Evolutionary conservation across 2,113 vertebrate genomes (phyloP).

Genomic region (Carollia perspicillata): DNA sequence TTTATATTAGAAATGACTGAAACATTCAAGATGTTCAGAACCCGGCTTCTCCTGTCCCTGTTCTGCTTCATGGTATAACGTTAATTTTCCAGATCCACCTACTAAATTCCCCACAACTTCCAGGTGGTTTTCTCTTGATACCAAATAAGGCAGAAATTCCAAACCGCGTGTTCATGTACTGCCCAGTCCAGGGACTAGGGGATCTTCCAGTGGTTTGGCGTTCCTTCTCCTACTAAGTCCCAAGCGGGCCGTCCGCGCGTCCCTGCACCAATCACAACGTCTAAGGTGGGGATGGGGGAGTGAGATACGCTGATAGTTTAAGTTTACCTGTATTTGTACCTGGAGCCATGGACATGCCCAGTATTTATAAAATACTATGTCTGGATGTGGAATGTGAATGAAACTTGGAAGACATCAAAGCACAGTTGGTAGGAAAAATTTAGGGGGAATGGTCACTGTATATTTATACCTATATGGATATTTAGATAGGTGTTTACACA

Average conservation of each 20-base stretch:
- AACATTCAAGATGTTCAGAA: neutral
- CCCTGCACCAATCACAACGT: neutral
- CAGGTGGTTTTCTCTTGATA: neutral
- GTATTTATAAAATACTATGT: neutral
- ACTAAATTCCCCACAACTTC: neutral
- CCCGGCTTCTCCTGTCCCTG: neutral
- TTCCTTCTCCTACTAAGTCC: neutral
- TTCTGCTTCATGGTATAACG: neutral
- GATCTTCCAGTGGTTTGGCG: neutral
- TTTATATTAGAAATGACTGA: neutral
- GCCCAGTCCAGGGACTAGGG: neutral
- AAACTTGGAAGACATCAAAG: neutral
- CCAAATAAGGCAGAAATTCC: neutral
- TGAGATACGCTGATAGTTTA: neutral
- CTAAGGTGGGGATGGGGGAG: too few relatives aligned
- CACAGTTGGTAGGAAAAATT: neutral
- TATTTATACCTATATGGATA: neutral
- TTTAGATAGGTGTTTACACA: neutral
- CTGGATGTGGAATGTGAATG: neutral
- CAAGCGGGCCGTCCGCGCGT: accelerated
- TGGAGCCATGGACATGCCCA: neutral
- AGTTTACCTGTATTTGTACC: neutral
- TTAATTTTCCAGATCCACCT: neutral
- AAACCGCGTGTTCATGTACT: neutral
- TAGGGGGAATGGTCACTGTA: neutral